phyloP scores from a whole-genome alignment of 2,113 vertebrate genomes.

The Empidonax traillii region DNA sequence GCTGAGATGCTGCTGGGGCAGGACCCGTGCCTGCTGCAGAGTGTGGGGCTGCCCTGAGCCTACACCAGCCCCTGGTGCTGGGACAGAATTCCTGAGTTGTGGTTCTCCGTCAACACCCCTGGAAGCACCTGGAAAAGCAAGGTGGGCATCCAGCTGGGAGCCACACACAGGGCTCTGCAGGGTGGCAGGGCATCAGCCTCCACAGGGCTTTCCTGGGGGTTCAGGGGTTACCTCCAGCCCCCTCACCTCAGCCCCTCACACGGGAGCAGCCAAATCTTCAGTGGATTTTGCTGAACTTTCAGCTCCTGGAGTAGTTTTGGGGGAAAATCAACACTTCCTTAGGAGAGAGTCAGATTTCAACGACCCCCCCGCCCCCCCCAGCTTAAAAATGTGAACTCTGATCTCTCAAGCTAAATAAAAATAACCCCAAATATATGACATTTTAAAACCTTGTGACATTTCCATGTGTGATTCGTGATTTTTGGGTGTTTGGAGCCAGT shows the following conservation, averaged over 20 bases:
- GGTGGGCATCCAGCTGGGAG: accelerated
- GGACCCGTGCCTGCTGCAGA: neutral
- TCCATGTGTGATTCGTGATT: neutral
- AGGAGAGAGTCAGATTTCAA: neutral
- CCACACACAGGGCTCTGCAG: no score
- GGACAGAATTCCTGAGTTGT: neutral
- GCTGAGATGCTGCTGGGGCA: neutral
- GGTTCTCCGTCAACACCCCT: accelerated
- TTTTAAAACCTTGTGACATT: neutral
- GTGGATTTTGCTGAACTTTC: neutral
- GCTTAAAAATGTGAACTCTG: neutral
- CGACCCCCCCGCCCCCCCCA: no score
- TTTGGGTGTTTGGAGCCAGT: neutral
- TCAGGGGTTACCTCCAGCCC: neutral
- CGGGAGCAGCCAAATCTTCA: neutral
- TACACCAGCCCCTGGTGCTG: neutral
- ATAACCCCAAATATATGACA: neutral
- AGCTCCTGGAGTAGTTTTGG: neutral
- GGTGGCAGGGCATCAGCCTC: neutral
- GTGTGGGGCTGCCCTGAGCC: neutral
- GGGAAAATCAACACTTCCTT: neutral
- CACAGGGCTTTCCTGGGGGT: accelerated
- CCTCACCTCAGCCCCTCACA: neutral
- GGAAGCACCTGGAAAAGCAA: neutral
- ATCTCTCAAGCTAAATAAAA: neutral